Evolutionary conservation across 2,888 invertebrate genomes (phyloP).

Genomic region (Gastrophysa polygoni): DNA sequence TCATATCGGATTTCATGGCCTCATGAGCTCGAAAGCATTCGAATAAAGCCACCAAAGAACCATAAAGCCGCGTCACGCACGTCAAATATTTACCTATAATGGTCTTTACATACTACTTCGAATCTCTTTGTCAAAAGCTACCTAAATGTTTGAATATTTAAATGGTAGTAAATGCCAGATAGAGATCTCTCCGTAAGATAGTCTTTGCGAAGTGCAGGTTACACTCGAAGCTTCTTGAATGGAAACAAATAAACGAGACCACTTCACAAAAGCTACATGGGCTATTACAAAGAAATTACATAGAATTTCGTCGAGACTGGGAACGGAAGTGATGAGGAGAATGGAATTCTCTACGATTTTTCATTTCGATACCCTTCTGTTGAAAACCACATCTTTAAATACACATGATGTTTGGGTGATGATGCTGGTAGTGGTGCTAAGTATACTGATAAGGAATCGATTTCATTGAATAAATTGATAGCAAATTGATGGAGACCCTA

Average conservation of each 20-base stretch:
- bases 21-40: slow-evolving; percentile 36
- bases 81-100: slow-evolving; percentile 50
- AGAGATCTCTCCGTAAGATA: slow-evolving; percentile 25
- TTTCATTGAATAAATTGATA: no score
- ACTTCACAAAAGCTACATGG: neutral
- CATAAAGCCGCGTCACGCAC: slow-evolving; percentile 39
- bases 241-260: neutral
- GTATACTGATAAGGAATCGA: no score
- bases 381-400: no score
- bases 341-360: no score
- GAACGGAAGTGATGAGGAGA: no score
- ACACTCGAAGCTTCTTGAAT: neutral
- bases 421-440: no score
- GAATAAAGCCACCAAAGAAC: slow-evolving; percentile 38
- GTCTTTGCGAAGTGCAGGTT: neutral
- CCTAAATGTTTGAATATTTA: slow-evolving; percentile 44
- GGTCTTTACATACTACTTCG: slow-evolving; percentile 49
- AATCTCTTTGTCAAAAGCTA: slow-evolving; percentile 44
- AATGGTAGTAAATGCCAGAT: slow-evolving; percentile 39
- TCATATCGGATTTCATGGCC: slow-evolving; percentile 34
- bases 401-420: no score
- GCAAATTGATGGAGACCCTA: no score
- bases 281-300: no score
- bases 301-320: no score
- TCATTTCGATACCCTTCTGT: no score